phyloP scores from a whole-genome alignment of 1,140 invertebrate species.

The Cephus cinctus region DNA sequence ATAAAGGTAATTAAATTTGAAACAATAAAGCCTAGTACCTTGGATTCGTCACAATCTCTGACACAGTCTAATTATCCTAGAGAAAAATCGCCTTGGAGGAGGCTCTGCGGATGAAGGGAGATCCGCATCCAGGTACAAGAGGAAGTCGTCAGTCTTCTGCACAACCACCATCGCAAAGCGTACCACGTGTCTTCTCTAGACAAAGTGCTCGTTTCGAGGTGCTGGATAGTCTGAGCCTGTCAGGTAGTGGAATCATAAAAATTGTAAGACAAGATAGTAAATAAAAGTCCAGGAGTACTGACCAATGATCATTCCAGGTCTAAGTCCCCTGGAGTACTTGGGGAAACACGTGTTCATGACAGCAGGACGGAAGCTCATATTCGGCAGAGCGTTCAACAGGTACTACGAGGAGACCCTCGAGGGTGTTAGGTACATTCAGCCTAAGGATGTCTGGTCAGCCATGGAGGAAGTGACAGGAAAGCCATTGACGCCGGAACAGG shows the following conservation, averaged over 20 bases:
- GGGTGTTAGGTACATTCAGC: conserved; percentile 37
- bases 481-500: conserved; percentile 54
- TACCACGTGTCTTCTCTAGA: conserved; percentile 65
- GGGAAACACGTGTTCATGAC: conserved; percentile 61
- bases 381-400: conserved; percentile 58
- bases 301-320: conserved; percentile 45
- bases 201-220: conserved; percentile 66
- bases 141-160: conserved; percentile 34
- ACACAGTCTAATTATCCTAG: too few relatives aligned
- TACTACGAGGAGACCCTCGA: conserved; percentile 48
- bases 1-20: conserved; percentile 54
- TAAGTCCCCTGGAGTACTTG: conserved; percentile 65
- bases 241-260: too few relatives aligned
- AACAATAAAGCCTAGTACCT: neutral
- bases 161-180: conserved; percentile 56
- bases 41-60: too few relatives aligned
- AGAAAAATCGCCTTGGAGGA: conserved; percentile 65
- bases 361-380: conserved; percentile 64
- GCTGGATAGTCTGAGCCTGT: conserved; percentile 60
- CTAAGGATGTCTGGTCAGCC: conserved; percentile 56
- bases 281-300: too few relatives aligned
- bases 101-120: conserved; percentile 56
- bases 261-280: too few relatives aligned
- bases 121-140: conserved; percentile 26
- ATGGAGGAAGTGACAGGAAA: conserved; percentile 64